Base-by-base conservation (phyloP, 1,140 invertebrate species). In the Limonius californicus region DNA sequence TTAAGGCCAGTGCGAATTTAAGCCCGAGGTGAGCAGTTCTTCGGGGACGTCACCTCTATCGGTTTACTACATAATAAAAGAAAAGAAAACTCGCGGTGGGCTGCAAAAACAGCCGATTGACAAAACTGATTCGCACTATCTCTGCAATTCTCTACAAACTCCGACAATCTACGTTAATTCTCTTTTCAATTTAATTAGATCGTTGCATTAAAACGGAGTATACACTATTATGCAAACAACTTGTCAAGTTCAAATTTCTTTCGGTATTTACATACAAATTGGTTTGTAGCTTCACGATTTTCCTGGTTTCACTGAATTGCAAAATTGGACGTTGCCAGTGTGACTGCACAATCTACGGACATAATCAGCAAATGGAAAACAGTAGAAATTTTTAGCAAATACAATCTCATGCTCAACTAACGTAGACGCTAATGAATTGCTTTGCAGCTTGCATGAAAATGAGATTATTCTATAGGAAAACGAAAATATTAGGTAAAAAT, bases 241-340 rank as follows among this genome's bases (percentile, higher is more conserved):
- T 50, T 50, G 45, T 50, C 16, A 50, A 50, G 45, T 50, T 50
- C 45, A 50, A 7, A 50, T 50, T 50, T 50, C 45, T 50, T 50
- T 50, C 20, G 45, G 45, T 50, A 50, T 50, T 50, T 50, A 50
- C 45, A 50, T 50, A 50, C 45, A 50, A 50, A 50, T 50, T 50
- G 16, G 45, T 50, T 50, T 50, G 14, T 50, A 50, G 45, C 14
- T 50, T 50, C 45, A 7, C 14, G 14, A 21, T 50, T 18, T 50
- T 50, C 45, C 16, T 21, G 45, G 45, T 18, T 50, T 16, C 8
- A 50, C 45, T 16, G 16, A 50, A 19, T 18, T 21, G n/a, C 16
- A 50, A 50, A 19, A 50, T 50, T 50, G 45, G 16, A 50, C 14
- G 45, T 50, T 50, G n/a, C n/a, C 35, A 39, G n/a, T 14, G n/a